Conservation (phyloP, 2,113 vertebrate genomes). For the Procavia capensis region DNA sequence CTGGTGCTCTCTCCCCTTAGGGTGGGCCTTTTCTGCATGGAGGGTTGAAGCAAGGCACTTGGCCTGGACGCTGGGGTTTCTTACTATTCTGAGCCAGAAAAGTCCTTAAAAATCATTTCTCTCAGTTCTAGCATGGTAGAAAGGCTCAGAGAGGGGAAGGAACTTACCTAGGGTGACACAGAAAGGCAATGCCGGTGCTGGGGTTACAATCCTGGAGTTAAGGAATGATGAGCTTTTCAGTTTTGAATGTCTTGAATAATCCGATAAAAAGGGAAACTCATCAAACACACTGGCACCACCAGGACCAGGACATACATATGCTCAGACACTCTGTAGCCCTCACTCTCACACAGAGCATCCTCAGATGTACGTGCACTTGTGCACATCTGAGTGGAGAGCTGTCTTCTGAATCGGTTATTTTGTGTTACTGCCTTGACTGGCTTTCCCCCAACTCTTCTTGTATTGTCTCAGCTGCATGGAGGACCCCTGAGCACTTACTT, state of each 20-base stretch:
- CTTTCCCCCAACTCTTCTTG: background rate
- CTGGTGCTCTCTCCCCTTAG: rapidly evolving
- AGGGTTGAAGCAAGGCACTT: background rate
- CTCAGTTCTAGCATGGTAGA: background rate
- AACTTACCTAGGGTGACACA: background rate
- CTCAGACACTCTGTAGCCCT: rapidly evolving
- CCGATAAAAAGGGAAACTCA: rapidly evolving
- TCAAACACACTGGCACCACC: rapidly evolving
- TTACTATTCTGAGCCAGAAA: background rate
- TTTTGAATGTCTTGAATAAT: background rate
- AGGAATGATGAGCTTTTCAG: background rate
- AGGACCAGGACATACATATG: rapidly evolving
- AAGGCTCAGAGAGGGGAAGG: background rate
- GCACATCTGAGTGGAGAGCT: rapidly evolving
- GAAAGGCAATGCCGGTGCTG: background rate
- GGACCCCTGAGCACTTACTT: background rate
- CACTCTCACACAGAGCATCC: rapidly evolving
- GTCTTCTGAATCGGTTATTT: rapidly evolving
- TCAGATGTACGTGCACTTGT: rapidly evolving
- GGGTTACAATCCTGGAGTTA: background rate
- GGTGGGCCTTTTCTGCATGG: background rate
- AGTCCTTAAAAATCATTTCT: background rate
- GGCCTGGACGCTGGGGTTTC: background rate
- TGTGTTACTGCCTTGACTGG: rapidly evolving
- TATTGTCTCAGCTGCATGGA: rapidly evolving